phyloP scores from a whole-genome alignment of 2,888 invertebrate species.

The Parascotia fuliginaria region DNA sequence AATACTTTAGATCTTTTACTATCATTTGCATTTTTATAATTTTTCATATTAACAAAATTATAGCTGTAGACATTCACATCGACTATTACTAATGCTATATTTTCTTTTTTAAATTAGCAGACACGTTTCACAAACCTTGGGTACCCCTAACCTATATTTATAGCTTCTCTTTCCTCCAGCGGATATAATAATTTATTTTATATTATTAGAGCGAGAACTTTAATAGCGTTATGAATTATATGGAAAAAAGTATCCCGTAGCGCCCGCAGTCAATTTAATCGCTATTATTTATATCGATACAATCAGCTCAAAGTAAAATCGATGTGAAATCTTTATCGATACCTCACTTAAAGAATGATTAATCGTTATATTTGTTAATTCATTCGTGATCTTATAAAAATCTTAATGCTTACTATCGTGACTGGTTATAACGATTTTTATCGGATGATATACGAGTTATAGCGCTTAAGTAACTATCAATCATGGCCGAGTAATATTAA shows the following conservation, averaged over 20 bases:
- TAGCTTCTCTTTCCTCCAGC: constrained; percentile 60
- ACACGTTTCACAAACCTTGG: background rate
- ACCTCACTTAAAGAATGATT: constrained; percentile 29
- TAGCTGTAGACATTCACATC: too few relatives aligned
- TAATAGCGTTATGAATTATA: constrained; percentile 73
- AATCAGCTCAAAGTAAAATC: constrained; percentile 35
- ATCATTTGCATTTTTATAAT: too few relatives aligned
- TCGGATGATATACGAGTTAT: constrained; percentile 58
- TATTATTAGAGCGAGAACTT: constrained; percentile 69
- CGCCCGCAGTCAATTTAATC: constrained; percentile 68
- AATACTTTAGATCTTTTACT: too few relatives aligned
- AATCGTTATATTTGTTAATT: constrained; percentile 44
- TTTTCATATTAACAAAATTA: too few relatives aligned
- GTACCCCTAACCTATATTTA: constrained; percentile 53
- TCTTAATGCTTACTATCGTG: constrained; percentile 50
- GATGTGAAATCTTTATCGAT: constrained; percentile 42
- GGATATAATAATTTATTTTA: constrained; percentile 77
- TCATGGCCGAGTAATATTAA: constrained; percentile 75
- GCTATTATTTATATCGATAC: constrained; percentile 65
- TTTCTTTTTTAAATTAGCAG: background rate
- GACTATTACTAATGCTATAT: background rate
- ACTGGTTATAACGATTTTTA: constrained; percentile 46
- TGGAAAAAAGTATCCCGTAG: constrained; percentile 68
- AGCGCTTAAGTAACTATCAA: constrained; percentile 63
- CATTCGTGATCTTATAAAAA: constrained; percentile 46